Percentiles rank a stretch among this genome's conserved stretches.
Evolutionary conservation across 2,888 invertebrate species (phyloP).

Genomic region (Sinhomidia bicolor): DNA sequence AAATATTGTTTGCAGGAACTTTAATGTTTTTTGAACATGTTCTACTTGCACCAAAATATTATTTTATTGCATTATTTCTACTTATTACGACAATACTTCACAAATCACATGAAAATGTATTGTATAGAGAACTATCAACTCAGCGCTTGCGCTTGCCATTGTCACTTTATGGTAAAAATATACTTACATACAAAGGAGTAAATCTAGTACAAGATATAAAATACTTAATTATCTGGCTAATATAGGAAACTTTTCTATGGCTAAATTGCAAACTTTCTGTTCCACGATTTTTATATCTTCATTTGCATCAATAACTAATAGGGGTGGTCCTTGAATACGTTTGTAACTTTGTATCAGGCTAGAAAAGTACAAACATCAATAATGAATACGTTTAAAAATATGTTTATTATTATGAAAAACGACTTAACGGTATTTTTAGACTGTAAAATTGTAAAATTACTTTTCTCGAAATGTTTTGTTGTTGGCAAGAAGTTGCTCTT

Average conservation of each 20-base stretch:
- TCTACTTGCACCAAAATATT: too few relatives aligned
- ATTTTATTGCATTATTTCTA: too few relatives aligned
- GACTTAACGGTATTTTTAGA: neutral
- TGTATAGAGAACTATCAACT: too few relatives aligned
- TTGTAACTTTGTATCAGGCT: conserved; percentile 78
- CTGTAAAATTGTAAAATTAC: conserved; percentile 51
- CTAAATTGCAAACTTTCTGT: conserved; percentile 63
- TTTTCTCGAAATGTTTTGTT: conserved; percentile 76
- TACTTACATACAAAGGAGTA: too few relatives aligned
- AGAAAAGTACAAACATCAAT: conserved; percentile 11
- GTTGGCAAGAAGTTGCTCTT: conserved; percentile 78
- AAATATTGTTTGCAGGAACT: too few relatives aligned
- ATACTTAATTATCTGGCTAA: neutral
- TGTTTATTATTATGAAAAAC: too few relatives aligned
- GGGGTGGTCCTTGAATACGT: conserved; percentile 71
- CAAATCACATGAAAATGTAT: too few relatives aligned
- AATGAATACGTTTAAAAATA: too few relatives aligned
- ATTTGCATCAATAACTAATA: conserved; percentile 76
- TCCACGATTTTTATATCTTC: conserved; percentile 76
- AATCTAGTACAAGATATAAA: neutral
- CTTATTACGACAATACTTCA: too few relatives aligned
- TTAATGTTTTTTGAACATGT: too few relatives aligned
- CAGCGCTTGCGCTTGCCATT: too few relatives aligned
- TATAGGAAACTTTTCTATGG: conserved; percentile 67
- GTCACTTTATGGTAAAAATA: too few relatives aligned